These are phyloP conservation scores for Siderastrea siderea DNA, from an alignment of 92 coral and sea anemone species.

Conservation along the genomic window DNA sequence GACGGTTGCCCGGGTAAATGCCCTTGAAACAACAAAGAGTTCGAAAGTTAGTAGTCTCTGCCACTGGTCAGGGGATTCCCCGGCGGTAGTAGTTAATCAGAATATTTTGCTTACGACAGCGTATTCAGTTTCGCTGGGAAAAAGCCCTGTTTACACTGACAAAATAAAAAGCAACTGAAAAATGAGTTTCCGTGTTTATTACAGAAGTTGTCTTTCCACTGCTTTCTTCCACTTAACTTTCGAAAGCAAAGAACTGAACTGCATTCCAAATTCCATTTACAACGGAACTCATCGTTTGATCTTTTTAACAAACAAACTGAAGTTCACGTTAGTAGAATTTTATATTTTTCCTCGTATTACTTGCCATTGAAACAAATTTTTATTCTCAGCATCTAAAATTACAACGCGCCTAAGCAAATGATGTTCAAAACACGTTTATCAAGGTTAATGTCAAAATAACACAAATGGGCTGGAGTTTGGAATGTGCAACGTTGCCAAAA, in stretches of 20 bases:
- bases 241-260: no score
- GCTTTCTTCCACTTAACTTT: no score
- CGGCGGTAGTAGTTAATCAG: neutral
- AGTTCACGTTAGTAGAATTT: no score
- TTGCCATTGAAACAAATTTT: neutral
- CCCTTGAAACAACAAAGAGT: neutral
- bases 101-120: neutral
- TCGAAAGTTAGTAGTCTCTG: neutral
- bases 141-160: neutral
- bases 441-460: neutral
- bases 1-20: neutral
- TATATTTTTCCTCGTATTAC: no score
- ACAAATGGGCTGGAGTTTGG: neutral
- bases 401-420: neutral
- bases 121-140: constrained; percentile 8
- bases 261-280: no score
- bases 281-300: no score
- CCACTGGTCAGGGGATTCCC: constrained; percentile 12
- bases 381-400: neutral
- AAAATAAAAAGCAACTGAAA: neutral
- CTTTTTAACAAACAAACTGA: no score
- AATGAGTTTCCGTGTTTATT: no score
- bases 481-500: neutral
- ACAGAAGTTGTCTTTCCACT: no score
- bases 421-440: neutral